Percentiles rank a stretch among this genome's conserved stretches.
Conservation (phyloP, 2,113 vertebrate genomes). For the Pampusana beccarii region DNA sequence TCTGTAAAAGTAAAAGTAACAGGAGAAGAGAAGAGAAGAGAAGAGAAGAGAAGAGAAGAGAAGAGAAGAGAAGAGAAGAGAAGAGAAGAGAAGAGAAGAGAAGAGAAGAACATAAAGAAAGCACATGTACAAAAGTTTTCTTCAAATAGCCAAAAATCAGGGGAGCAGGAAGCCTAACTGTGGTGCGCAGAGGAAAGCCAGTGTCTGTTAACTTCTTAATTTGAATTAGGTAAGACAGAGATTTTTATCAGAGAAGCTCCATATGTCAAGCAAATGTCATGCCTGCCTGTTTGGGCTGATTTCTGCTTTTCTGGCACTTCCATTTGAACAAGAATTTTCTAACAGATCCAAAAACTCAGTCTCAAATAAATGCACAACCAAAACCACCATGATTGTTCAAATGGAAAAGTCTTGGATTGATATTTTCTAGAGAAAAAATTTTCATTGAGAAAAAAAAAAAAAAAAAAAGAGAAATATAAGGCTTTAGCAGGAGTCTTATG, state of each 20-base stretch:
- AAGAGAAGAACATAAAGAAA: not conserved
- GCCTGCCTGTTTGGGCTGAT: not conserved
- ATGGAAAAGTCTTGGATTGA: not conserved
- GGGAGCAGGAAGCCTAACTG: not conserved
- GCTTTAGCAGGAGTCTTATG: not conserved
- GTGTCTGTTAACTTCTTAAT: not conserved
- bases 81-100: no score
- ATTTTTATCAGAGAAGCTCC: constrained; percentile 1
- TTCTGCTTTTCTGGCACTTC: not conserved
- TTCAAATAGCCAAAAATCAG: not conserved
- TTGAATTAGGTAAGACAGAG: not conserved
- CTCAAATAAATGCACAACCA: not conserved
- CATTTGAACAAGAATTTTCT: constrained; percentile 15
- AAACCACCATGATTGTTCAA: not conserved
- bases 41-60: no score
- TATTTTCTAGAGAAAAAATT: constrained; percentile 22
- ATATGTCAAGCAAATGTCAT: constrained; percentile 43
- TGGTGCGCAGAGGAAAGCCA: not conserved
- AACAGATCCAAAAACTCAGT: not conserved
- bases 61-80: no score
- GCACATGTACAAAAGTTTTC: fast-evolving
- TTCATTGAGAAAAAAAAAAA: not conserved
- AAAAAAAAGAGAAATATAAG: not conserved
- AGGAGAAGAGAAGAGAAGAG: no score
- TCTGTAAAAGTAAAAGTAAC: not conserved